Evolutionary conservation across 1,140 invertebrate genomes (phyloP).

Genomic region (Monochamus saltuarius): DNA sequence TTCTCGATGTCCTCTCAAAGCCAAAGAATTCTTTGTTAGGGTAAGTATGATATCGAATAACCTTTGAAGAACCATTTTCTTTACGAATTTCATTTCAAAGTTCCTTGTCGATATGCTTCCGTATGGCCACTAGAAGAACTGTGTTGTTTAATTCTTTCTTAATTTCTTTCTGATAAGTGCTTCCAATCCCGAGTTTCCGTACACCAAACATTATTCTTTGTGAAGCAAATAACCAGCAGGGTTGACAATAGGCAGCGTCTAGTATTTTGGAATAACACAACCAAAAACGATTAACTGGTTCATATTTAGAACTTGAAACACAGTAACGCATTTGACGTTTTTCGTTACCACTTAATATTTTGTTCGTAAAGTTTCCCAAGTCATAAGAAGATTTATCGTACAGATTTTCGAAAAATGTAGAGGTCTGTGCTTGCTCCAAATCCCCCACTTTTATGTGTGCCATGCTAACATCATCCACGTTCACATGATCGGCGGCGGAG

Average conservation of each 20-base stretch:
- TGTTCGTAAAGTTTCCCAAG: conserved; percentile 11
- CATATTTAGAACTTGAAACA: conserved; percentile 9
- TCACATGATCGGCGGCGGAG: conserved; percentile 13
- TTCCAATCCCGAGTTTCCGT: conserved; percentile 15
- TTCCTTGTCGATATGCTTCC: conserved; percentile 27
- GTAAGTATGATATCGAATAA: conserved; percentile 16
- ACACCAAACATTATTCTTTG: conserved; percentile 12
- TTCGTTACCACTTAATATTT: conserved; percentile 3
- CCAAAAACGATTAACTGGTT: conserved; percentile 14
- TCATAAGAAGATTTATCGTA: conserved; percentile 13
- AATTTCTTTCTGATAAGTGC: conserved; percentile 15
- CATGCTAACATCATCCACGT: conserved; percentile 13
- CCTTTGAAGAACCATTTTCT: conserved; percentile 23
- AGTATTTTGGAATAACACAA: conserved; percentile 20
- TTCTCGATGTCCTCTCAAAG: conserved; percentile 20
- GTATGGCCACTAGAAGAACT: conserved; percentile 27
- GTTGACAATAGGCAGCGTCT: conserved; percentile 18
- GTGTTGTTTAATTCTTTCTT: conserved; percentile 16
- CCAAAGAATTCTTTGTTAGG: conserved; percentile 22
- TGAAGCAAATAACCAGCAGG: conserved; percentile 15
- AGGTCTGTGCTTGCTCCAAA: conserved; percentile 16
- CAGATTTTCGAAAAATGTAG: conserved; percentile 16
- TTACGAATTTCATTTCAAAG: conserved; percentile 33
- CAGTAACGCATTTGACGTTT: background rate
- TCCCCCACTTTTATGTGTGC: conserved; percentile 13